A percentile compares a stretch with the other conserved stretches of the same genome.
Evolutionary conservation across 37 sponge, comb jelly and placozoan genomes (phyloP).

Genomic region (Corticium candelabrum): DNA sequence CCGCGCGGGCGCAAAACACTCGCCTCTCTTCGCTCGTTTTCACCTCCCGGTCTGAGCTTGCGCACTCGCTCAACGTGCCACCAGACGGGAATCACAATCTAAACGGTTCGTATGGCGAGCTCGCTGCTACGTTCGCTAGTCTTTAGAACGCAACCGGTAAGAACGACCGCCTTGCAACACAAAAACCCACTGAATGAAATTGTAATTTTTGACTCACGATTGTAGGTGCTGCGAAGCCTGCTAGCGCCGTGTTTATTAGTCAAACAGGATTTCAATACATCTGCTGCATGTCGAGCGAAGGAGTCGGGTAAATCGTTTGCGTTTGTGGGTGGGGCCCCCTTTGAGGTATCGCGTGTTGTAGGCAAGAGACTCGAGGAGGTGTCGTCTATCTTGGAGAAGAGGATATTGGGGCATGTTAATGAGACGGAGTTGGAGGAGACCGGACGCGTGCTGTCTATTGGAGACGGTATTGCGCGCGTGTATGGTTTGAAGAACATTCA

Average conservation of each 20-base stretch:
- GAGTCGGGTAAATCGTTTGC: too few relatives aligned
- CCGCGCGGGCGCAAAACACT: too few relatives aligned
- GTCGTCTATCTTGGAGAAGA: slow-evolving; percentile 85
- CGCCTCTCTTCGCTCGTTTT: too few relatives aligned
- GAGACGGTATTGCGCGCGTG: slow-evolving; percentile 98
- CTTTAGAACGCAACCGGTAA: not conserved
- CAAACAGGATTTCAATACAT: not conserved
- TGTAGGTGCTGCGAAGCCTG: not conserved
- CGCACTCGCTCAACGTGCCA: too few relatives aligned
- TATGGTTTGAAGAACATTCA: slow-evolving; percentile 99
- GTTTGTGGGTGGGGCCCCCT: slow-evolving; percentile 5
- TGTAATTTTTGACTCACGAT: not conserved
- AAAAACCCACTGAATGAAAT: not conserved
- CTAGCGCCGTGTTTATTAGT: not conserved
- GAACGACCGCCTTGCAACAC: not conserved
- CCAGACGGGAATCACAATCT: too few relatives aligned
- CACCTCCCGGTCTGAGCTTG: too few relatives aligned
- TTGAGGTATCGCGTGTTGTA: not conserved
- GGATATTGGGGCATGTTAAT: slow-evolving; percentile 72
- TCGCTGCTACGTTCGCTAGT: not conserved
- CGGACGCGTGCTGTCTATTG: slow-evolving; percentile 91
- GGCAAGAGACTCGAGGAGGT: slow-evolving; percentile 43
- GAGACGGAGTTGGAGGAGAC: slow-evolving; percentile 93
- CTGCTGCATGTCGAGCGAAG: too few relatives aligned
- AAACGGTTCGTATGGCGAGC: not conserved